These are phyloP conservation scores for Periplaneta americana DNA, from an alignment of 1,140 invertebrate genomes.

Conservation along the genomic window DNA sequence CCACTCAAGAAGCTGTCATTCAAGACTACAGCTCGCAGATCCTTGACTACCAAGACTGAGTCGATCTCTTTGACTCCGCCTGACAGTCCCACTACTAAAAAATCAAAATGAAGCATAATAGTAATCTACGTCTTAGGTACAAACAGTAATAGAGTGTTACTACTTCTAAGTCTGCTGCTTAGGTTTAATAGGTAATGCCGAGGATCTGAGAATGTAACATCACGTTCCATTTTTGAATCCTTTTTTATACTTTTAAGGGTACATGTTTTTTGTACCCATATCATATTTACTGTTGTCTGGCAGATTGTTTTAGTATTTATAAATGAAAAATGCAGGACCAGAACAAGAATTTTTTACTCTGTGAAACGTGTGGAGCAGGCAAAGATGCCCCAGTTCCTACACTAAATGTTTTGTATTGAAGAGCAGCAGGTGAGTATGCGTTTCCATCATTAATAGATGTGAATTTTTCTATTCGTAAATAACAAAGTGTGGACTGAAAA, in stretches of 20 bases:
- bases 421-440: neutral
- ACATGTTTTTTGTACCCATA: neutral
- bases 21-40: constrained; percentile 22
- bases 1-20: constrained; percentile 48
- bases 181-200: neutral
- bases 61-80: constrained; percentile 23
- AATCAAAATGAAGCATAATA: constrained; percentile 21
- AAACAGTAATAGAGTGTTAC: neutral
- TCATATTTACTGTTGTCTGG: neutral
- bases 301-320: neutral
- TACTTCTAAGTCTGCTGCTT: neutral
- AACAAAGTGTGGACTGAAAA: neutral
- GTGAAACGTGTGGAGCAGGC: neutral
- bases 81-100: constrained; percentile 26
- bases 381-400: neutral
- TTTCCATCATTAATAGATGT: neutral
- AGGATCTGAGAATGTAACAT: neutral
- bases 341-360: neutral
- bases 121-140: neutral
- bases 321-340: neutral
- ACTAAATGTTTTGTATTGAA: neutral
- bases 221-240: neutral
- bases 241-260: neutral
- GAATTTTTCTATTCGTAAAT: neutral
- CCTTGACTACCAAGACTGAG: constrained; percentile 11